These are phyloP conservation scores for Pelvicachromis taeniatus DNA, from an alignment of 2,113 vertebrate genomes.

Conservation along the genomic window DNA sequence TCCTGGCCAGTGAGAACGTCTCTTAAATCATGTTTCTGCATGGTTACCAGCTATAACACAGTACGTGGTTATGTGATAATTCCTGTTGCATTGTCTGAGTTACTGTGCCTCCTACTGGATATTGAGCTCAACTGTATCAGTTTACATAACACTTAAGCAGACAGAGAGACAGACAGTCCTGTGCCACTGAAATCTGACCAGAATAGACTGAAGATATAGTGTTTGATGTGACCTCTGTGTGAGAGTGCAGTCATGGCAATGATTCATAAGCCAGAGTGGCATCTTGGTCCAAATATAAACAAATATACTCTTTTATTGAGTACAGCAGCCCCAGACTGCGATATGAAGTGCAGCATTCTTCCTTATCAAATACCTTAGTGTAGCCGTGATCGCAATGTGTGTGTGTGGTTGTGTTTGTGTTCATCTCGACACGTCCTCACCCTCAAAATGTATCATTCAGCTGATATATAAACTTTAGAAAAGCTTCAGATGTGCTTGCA, in stretches of 20 bases:
- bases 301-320: neutral
- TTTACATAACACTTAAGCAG: conserved; percentile 7
- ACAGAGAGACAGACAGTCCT: neutral
- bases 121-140: conserved; percentile 13
- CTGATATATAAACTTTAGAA: neutral
- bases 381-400: neutral
- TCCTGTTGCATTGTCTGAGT: conserved; percentile 19
- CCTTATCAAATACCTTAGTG: neutral
- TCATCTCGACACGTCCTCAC: neutral
- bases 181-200: conserved; percentile 20
- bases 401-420: neutral
- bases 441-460: neutral
- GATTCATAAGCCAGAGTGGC: neutral
- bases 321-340: neutral
- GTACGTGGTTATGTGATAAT: conserved; percentile 9
- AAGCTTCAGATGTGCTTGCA: neutral
- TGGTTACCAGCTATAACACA: neutral
- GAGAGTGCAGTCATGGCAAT: neutral
- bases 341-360: neutral
- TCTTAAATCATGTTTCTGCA: neutral
- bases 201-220: conserved; percentile 3
- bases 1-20: neutral
- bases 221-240: neutral
- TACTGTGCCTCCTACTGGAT: neutral
- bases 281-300: conserved; percentile 17